Percentiles rank a stretch among this genome's conserved stretches.
Evolutionary conservation across 2,113 vertebrate genomes (phyloP).

Genomic region (Vicugna pacos): DNA sequence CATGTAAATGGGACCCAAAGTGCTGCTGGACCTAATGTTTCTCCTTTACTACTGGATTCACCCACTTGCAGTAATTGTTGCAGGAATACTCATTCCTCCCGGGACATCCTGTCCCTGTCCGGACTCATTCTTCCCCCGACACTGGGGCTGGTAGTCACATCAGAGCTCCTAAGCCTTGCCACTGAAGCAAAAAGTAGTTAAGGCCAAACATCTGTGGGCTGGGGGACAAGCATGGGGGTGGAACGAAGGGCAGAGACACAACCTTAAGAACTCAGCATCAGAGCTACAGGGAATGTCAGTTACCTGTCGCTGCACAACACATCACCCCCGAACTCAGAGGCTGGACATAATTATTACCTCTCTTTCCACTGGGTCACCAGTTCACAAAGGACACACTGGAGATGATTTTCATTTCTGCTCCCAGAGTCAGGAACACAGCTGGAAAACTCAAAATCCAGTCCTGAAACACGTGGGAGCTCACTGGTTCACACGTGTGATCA

Average conservation of each 20-base stretch:
- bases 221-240: rapidly evolving
- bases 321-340: background rate
- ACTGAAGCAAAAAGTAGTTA: background rate
- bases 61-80: background rate
- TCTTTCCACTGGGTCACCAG: background rate
- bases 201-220: background rate
- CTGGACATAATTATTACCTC: no score
- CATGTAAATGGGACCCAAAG: background rate
- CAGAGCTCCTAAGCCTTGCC: background rate
- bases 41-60: background rate
- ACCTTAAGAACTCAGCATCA: background rate
- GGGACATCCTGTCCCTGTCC: rapidly evolving
- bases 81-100: background rate
- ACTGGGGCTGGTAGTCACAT: background rate
- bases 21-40: background rate
- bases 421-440: no score
- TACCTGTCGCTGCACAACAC: background rate
- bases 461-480: background rate
- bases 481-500: background rate
- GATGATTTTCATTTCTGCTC: background rate
- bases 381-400: background rate
- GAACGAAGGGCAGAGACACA: background rate
- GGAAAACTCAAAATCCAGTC: background rate
- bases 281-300: background rate
- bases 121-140: background rate